Conservation (phyloP, 2,113 vertebrate species). For the Lutjanus erythropterus region DNA sequence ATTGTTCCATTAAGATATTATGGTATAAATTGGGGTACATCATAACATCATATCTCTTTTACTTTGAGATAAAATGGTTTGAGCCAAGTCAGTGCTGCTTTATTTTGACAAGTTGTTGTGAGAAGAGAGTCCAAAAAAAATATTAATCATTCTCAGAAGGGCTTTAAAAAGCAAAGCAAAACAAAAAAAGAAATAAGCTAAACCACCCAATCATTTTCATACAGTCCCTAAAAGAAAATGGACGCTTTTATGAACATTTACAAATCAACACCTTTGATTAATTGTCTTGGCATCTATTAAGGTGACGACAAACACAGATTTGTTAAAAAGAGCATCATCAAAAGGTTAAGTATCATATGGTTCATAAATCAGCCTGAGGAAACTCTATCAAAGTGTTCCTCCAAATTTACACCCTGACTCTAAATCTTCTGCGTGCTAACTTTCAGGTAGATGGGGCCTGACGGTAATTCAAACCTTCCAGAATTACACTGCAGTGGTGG, state of each 20-base stretch:
- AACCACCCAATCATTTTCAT: not conserved
- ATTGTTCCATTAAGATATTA: too few relatives aligned
- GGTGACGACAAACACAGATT: not conserved
- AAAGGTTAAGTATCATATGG: not conserved
- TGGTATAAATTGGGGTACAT: too few relatives aligned
- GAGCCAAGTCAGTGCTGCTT: too few relatives aligned
- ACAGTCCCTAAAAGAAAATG: too few relatives aligned
- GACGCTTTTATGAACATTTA: not conserved
- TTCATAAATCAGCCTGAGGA: not conserved
- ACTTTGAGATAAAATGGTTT: too few relatives aligned
- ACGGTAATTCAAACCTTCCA: constrained; percentile 48
- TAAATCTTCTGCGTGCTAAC: constrained; percentile 25
- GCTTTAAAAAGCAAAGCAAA: too few relatives aligned
- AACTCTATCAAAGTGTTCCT: not conserved
- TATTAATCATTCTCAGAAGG: not conserved
- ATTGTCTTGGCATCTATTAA: not conserved
- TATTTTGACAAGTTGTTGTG: too few relatives aligned
- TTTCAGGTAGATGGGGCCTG: constrained; percentile 18
- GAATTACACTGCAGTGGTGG: constrained; percentile 13
- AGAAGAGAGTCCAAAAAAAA: not conserved
- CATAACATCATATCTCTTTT: too few relatives aligned
- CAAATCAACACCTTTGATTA: not conserved
- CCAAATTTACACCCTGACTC: not conserved
- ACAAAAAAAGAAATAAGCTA: too few relatives aligned
- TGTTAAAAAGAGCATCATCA: too few relatives aligned